Base-by-base conservation (phyloP, 2,888 invertebrate species). In the Anagyrus pseudococci region DNA sequence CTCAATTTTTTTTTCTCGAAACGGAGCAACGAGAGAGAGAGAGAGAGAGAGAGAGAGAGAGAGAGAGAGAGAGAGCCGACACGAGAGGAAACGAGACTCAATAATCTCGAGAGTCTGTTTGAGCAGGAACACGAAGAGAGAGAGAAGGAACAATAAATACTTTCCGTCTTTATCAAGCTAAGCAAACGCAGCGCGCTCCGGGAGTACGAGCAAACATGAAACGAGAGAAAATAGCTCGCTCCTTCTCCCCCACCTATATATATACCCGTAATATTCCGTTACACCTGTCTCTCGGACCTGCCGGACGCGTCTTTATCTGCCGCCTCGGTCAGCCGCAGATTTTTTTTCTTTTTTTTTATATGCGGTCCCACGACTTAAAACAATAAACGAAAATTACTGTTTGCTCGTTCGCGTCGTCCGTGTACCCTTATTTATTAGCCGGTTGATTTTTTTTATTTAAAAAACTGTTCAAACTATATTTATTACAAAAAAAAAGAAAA, bases 121-220 rank as follows among this genome's bases (percentile, higher is more conserved):
- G 59, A 64, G 40, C 25, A 56, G 25, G 50, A 23, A 44, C 23
- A 19, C 13, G 29, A 7, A 29, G 4, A 46, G n/a, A 7, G 6
- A 10, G 47, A 52, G 17, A 46, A 57, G 48, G 29, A 48, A 58
- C 62, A 64, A 64, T 64, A 64, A 64, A 64, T 63, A 64, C 55
- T 64, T 59, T 15, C n/a, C n/a, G n/a, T n/a, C n/a, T n/a, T n/a
- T n/a, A n/a, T n/a, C n/a, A n/a, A n/a, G n/a, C n/a, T n/a, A n/a
- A n/a, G n/a, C n/a, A n/a, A n/a, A n/a, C n/a, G n/a, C n/a, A n/a
- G 52, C 54, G 54, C 54, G 33, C 50, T 58, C 58, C 26, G 58
- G 37, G 53, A 53, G 29, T 23, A 6, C 26, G 52, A 52, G 56
- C 53, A 54, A 52, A 53, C 48, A 57, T 41, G 48, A 48, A 25